Evolutionary conservation across 2,888 invertebrate genomes (phyloP).

Genomic region (Lasioglossum lativentre): DNA sequence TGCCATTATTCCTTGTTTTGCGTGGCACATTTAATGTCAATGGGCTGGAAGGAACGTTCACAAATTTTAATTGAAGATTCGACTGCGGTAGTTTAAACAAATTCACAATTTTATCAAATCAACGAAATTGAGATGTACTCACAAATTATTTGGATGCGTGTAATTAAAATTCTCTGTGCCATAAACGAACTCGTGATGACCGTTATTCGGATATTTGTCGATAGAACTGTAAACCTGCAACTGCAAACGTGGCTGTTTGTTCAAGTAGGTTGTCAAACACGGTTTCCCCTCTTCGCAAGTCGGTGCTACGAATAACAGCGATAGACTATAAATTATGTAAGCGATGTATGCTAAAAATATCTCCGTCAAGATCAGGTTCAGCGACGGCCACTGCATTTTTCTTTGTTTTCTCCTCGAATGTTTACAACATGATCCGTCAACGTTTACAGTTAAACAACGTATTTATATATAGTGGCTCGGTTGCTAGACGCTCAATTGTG

Average conservation of each 20-base stretch:
- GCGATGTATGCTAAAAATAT: constrained; percentile 89
- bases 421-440: neutral
- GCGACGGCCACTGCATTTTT: constrained; percentile 84
- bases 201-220: constrained; percentile 86
- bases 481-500: neutral
- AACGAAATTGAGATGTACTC: constrained; percentile 68
- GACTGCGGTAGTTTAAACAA: neutral
- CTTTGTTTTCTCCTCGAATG: neutral
- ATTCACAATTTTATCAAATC: neutral
- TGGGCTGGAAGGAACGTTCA: constrained; percentile 85
- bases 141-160: constrained; percentile 86
- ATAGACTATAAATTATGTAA: constrained; percentile 91
- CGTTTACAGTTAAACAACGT: too few relatives aligned
- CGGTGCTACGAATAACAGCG: constrained; percentile 90
- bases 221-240: constrained; percentile 89
- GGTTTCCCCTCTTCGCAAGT: constrained; percentile 88
- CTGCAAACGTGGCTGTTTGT: constrained; percentile 89
- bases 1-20: constrained; percentile 93
- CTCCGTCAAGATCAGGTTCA: constrained; percentile 88
- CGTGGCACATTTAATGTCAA: constrained; percentile 89
- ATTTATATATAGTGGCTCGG: neutral
- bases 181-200: constrained; percentile 87
- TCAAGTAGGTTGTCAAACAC: constrained; percentile 90
- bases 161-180: constrained; percentile 89
- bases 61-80: neutral